phyloP scores from a whole-genome alignment of 1,140 invertebrate genomes.

The Heliconius himera region DNA sequence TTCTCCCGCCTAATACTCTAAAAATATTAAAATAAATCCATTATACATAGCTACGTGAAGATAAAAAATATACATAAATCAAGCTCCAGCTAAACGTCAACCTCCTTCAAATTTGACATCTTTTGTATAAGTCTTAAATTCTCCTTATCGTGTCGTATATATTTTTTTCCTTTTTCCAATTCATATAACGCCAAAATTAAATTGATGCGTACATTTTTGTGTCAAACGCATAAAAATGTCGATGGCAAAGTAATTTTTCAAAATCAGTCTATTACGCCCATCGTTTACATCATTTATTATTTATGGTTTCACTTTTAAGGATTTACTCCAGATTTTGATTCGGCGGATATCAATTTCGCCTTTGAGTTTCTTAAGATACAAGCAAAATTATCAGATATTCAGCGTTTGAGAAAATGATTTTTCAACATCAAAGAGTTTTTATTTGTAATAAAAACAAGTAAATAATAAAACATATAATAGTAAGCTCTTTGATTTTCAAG shows the following conservation, averaged over 20 bases:
- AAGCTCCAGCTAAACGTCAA: neutral
- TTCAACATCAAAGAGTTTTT: too few species aligned
- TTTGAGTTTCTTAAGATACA: neutral
- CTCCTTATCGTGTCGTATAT: constrained; percentile 1
- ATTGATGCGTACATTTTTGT: neutral
- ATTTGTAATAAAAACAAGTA: neutral
- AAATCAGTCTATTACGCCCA: constrained; percentile 7
- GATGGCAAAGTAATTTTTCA: constrained; percentile 2
- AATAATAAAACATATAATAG: too few species aligned
- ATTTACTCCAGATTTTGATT: neutral
- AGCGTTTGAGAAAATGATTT: too few species aligned
- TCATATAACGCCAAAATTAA: neutral
- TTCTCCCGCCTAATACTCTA: too few species aligned
- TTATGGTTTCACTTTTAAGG: neutral
- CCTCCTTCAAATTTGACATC: constrained; percentile 12
- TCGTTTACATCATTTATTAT: neutral
- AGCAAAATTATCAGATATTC: neutral
- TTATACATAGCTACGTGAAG: neutral
- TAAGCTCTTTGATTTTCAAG: too few species aligned
- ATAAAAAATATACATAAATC: constrained; percentile 15
- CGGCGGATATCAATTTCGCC: neutral
- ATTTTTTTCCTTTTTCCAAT: constrained; percentile 1
- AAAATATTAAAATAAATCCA: too few species aligned
- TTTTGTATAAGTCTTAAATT: constrained; percentile 10
- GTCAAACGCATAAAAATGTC: constrained; percentile 5